Evolutionary conservation across 2,888 invertebrate species (phyloP), one percentile per base, ranked within the genome.

Genomic region (Boloria euphrosyne): DNA sequence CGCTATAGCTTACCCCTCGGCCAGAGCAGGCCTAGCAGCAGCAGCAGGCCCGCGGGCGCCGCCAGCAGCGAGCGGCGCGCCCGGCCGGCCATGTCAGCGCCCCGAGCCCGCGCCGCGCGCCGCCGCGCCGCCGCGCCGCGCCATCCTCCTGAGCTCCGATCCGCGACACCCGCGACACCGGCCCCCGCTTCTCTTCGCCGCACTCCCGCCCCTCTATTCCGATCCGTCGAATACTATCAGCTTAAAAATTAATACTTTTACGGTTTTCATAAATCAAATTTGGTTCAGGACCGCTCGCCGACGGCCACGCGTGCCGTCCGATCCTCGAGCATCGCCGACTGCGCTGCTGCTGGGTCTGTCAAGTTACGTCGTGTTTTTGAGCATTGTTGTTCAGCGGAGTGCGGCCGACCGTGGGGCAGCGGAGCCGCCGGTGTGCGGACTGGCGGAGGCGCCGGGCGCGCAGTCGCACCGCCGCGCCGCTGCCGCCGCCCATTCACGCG

Each of bases 361-460:
- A 80, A 83, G 87, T 87, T 82, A 88, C 86, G 87, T 86, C 81
- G 87, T 87, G 90, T 85, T 85, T 86, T 85, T 86, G 85, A 88
- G 89, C 90, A 91, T 91, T 91, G 90, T 91, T 90, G 89, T 89
- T 84, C 80, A 87, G 88, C 89, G 89, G 90, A 89, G 89, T 89
- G 90, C 90, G 90, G 90, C 89, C 89, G 89, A 88, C 89, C 90
- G 90, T 91, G 90, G 90, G 90, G 90, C 91, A 90, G 91, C 90
- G 90, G 89, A 88, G 91, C 91, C 91, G 91, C 91, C 90, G 91
- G 90, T 89, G 89, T 90, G 91, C 90, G 91, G 91, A 91, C 91
- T 91, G 90, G 86, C 89, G 84, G 84, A 84, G 84, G 76, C 78
- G 78, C 78, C 78, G 74, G 77, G 67, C 78, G 78, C 77, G 78